phyloP scores from a whole-genome alignment of 2,113 vertebrate species.

The Lonchura striata region DNA sequence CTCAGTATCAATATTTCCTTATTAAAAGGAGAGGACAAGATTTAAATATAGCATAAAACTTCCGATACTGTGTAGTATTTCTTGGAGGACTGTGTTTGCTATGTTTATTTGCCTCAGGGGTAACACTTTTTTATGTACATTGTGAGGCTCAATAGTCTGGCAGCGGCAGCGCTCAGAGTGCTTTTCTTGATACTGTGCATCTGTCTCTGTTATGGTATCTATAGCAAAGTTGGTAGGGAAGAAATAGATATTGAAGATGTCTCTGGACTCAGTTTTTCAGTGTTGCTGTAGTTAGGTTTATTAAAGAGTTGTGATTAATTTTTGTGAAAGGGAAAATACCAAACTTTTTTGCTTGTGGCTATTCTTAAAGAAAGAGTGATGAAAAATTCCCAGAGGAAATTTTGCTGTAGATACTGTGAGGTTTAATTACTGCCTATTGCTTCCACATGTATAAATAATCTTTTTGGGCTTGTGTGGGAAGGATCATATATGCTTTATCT shows the following conservation, averaged over 20 bases:
- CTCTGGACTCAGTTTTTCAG: conserved; percentile 8
- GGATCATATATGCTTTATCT: background rate
- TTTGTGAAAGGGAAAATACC: background rate
- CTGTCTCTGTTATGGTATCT: conserved; percentile 65
- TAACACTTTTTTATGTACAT: conserved; percentile 66
- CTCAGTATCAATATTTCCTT: conserved; percentile 30
- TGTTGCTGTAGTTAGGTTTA: background rate
- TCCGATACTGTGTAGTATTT: conserved; percentile 31
- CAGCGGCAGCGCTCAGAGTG: conserved; percentile 39
- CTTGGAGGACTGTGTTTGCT: conserved; percentile 57
- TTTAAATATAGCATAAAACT: conserved; percentile 58
- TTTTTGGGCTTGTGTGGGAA: background rate
- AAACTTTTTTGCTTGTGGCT: background rate
- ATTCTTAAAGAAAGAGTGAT: background rate
- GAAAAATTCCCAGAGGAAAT: background rate
- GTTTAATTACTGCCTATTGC: background rate
- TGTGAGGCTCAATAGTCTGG: conserved; percentile 67
- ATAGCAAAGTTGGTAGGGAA: conserved; percentile 38
- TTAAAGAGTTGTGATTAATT: background rate
- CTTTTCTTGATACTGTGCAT: conserved; percentile 66
- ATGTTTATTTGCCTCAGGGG: conserved; percentile 65
- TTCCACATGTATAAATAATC: background rate
- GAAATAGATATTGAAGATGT: conserved; percentile 39
- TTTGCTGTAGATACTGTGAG: background rate
- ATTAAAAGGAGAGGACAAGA: conserved; percentile 23